Conservation (phyloP, 2,797 vertebrate species). For the Hydrolagus colliei region DNA sequence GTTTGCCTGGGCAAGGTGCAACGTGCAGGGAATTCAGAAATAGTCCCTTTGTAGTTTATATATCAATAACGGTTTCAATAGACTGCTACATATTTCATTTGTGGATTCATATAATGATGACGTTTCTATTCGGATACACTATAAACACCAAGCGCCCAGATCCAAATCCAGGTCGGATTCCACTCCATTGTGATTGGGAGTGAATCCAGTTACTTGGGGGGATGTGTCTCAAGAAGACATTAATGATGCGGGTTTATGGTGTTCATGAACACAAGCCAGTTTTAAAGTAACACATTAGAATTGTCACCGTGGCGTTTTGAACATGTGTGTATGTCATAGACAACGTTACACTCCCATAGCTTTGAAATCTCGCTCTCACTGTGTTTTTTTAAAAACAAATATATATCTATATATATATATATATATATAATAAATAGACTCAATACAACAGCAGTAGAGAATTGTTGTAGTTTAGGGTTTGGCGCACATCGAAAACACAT, state of each 20-base stretch:
- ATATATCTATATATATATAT: too few species aligned
- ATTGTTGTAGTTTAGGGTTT: too few species aligned
- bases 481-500: too few species aligned
- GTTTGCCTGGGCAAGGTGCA: neutral
- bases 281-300: neutral
- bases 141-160: neutral
- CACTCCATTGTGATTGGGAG: too few species aligned
- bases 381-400: too few species aligned
- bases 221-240: neutral
- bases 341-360: too few species aligned
- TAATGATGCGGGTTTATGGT: neutral
- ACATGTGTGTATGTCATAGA: too few species aligned
- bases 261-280: neutral
- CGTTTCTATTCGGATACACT: neutral
- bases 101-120: neutral
- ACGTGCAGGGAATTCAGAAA: neutral
- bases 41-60: neutral
- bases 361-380: too few species aligned
- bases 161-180: neutral
- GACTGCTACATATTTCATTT: neutral
- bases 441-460: too few species aligned
- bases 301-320: neutral
- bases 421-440: too few species aligned
- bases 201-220: neutral
- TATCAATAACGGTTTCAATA: constrained; percentile 11